Evolutionary conservation across 2,888 invertebrate species (phyloP), one percentile per base, ranked within the genome.

Genomic region (Thumatha senex): DNA sequence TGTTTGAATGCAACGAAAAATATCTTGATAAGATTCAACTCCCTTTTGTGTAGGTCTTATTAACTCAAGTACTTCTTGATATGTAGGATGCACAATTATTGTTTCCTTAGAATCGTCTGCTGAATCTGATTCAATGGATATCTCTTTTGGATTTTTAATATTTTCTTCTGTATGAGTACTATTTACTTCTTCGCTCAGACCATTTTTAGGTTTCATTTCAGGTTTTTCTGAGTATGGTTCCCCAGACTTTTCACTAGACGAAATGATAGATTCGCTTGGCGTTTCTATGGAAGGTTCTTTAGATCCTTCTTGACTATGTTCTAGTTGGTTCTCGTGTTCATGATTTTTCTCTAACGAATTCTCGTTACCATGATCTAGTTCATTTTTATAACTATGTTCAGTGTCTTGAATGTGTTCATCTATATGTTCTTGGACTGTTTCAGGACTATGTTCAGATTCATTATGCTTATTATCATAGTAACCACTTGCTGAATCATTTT

Each of bases 1-100:
- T 35, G 80, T 61, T 67, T 86, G 80, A 18, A 88, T 66, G 61
- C 89, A 90, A 50, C 74, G 80, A n/a, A 89, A 64, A 11, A 89
- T 68, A 41, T 88, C 82, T 35, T 75, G 75, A 58, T 85, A 84
- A 3, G 82, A 63, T 10, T 82, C 70, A 1, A 36, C 34, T 39
- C 45, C 45, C 13, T 58, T 51, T n/a, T 67, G 61, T 36, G 67
- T 60, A 1, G 56, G 50, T 44, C 53, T 59, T 9, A 49, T 34
- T 14, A 65, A 48, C 15, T 56, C 61, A 10, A 52, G 45, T 31
- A 35, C 53, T 8, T 46, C 47, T 39, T 54, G 56, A 14, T 53
- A 51, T 39, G 51, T 57, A 29, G 54, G 46, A 39, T 54, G 43
- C 42, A 14, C 18, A 18, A 33, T 2, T 49, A 7, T 45, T 41